Conservation (phyloP, 2,888 invertebrate species). For the Seladonia tumulorum region DNA sequence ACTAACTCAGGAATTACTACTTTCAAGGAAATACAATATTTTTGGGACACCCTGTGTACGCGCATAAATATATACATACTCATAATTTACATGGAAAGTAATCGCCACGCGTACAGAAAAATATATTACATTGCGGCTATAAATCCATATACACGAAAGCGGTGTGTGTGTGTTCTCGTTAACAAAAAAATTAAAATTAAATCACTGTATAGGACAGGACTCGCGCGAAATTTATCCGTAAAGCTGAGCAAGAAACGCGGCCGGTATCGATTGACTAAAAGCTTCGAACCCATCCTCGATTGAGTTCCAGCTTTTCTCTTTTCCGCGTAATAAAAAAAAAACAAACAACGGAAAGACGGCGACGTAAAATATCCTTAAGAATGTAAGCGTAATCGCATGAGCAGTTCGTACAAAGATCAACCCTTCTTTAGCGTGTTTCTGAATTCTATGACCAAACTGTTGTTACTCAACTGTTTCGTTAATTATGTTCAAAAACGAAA, state of each 20-base stretch:
- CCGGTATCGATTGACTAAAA: conserved; percentile 29
- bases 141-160: conserved; percentile 34
- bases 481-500: not conserved
- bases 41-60: no score
- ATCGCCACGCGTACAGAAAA: conserved; percentile 31
- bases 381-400: conserved; percentile 59
- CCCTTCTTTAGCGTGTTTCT: not conserved
- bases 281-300: conserved; percentile 15
- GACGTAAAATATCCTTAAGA: conserved; percentile 30
- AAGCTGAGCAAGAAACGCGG: conserved; percentile 37
- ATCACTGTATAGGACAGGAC: conserved; percentile 16
- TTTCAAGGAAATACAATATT: no score
- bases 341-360: not conserved
- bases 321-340: not conserved
- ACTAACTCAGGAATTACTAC: no score
- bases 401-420: conserved; percentile 43
- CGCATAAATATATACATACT: not conserved
- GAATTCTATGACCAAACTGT: not conserved
- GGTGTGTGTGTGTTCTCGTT: not conserved
- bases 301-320: not conserved
- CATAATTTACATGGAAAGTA: conserved; percentile 23
- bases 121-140: conserved; percentile 48
- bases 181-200: conserved; percentile 28
- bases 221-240: conserved; percentile 30
- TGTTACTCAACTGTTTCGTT: not conserved